Evolutionary conservation across 2,888 invertebrate genomes (phyloP), one percentile per base, ranked within the genome.

Genomic region (Carterocephalus palaemon): DNA sequence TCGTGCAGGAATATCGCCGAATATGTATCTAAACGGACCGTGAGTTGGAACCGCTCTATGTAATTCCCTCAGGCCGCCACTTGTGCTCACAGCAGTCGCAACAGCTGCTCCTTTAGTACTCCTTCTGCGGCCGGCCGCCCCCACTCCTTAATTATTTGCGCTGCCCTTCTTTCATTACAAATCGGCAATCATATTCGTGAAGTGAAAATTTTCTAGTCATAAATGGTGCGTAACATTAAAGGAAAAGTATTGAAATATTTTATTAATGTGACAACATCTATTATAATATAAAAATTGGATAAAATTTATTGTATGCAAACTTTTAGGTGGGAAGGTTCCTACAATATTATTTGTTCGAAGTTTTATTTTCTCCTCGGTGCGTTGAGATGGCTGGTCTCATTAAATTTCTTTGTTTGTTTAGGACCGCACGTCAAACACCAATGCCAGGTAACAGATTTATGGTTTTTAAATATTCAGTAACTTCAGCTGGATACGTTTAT

Each of bases 381-480:
- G 34, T 29, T 34, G 36, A 10, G 22, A 20, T 31, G 53, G 52
- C 59, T 61, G 66, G 72, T 69, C 79, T 82, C 83, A 82, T 84
- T 81, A 82, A 80, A 75, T 75, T 71, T 63, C 64, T 67, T 59
- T 83, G 80, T 85, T 83, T 85, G 73, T 72, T 85, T 82, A 83
- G 83, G 83, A 79, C 76, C 74, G 59, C 70, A 68, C 66, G 70
- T 69, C 75, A 77, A 83, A 81, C 75, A 76, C 67, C 75, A 75
- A 70, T 75, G 56, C 62, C 64, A 69, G 67, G 71, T 75, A 82
- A 75, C 77, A 71, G 75, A 81, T 78, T 81, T 80, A 71, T 69
- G 69, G 73, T 70, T 81, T 81, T 36, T 80, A 79, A 81, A 81
- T 81, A 83, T 82, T 82, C 75, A 77, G 66, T 70, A 67, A 73